phyloP scores from a whole-genome alignment of 2,113 vertebrate species.

The Agapornis roseicollis region DNA sequence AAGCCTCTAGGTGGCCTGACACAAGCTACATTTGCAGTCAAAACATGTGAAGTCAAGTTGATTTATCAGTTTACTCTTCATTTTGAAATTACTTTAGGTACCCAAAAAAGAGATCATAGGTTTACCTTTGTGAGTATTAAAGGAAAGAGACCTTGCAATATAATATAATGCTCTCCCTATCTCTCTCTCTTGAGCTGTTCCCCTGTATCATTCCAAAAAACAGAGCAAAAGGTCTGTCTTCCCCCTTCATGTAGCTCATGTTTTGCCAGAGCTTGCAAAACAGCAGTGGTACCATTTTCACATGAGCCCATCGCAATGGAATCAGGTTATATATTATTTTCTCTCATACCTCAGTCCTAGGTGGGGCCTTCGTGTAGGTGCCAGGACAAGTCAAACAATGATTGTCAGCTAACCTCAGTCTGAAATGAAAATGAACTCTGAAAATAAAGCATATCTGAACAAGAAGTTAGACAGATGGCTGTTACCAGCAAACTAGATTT shows the following conservation, averaged over 20 bases:
- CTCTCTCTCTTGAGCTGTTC: background rate
- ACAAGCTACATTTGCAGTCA: background rate
- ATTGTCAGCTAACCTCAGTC: slow-evolving; percentile 60
- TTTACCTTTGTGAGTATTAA: background rate
- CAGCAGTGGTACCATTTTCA: background rate
- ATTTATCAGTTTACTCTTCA: background rate
- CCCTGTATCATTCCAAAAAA: background rate
- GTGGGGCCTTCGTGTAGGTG: slow-evolving; percentile 29
- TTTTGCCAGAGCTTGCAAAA: background rate
- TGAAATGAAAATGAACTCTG: slow-evolving; percentile 30
- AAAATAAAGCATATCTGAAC: slow-evolving; percentile 50
- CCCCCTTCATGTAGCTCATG: background rate
- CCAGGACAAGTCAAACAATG: slow-evolving; percentile 49
- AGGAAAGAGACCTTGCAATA: background rate
- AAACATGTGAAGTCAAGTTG: background rate
- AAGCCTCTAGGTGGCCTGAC: background rate
- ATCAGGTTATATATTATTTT: background rate
- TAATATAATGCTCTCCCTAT: background rate
- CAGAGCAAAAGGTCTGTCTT: background rate
- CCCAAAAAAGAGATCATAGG: background rate
- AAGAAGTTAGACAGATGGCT: background rate
- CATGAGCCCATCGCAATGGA: background rate
- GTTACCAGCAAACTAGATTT: slow-evolving; percentile 24
- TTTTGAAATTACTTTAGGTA: background rate
- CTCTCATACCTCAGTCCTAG: slow-evolving; percentile 48